Percentiles rank a stretch among this genome's conserved stretches.
These are phyloP conservation scores for Agelaius tricolor DNA, from an alignment of 2,113 vertebrate genomes.

Conservation along the genomic window DNA sequence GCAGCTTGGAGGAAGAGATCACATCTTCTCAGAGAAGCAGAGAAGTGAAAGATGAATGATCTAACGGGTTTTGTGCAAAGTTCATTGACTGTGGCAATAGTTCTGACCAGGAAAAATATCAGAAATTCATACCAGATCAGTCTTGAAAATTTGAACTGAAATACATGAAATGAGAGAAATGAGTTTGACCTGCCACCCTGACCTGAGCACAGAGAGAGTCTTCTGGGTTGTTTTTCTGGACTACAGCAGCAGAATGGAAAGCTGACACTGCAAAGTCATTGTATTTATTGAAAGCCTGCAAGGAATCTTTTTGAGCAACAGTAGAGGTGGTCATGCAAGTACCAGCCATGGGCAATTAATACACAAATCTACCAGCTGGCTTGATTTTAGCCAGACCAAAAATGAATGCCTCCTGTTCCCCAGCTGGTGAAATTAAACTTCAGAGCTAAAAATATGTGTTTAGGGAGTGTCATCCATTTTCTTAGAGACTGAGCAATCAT, in stretches of 20 bases:
- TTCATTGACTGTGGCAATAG: not conserved
- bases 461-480: not conserved
- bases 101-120: not conserved
- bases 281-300: not conserved
- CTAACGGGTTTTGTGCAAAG: not conserved
- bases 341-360: not conserved
- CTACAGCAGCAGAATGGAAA: not conserved
- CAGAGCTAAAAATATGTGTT: not conserved
- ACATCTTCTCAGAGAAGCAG: not conserved
- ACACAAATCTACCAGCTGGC: not conserved
- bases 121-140: not conserved
- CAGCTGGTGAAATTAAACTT: not conserved
- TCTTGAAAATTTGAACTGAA: not conserved
- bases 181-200: not conserved
- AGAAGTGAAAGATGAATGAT: not conserved
- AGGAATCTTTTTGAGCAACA: not conserved
- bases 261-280: not conserved
- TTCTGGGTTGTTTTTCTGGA: not conserved
- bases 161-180: not conserved
- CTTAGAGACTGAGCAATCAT: not conserved
- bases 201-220: not conserved
- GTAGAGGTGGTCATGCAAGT: not conserved
- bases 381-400: not conserved
- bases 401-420: not conserved
- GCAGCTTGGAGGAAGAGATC: not conserved